These are phyloP conservation scores for Leucopsar rothschildi DNA, from an alignment of 2,113 vertebrate genomes.

Conservation along the genomic window DNA sequence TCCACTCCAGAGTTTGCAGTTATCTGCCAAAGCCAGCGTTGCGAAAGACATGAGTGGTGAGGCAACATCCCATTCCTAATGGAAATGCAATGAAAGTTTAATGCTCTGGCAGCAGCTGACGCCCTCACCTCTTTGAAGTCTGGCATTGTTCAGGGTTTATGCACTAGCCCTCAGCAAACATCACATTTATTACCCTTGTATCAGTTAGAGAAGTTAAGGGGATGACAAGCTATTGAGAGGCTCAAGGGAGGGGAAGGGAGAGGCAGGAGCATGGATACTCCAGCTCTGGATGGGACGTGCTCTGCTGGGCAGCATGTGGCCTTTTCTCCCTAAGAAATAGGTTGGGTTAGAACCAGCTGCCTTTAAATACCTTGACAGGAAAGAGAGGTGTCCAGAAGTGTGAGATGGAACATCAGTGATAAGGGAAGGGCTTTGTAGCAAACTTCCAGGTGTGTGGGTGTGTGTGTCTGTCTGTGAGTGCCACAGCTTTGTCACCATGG, in stretches of 20 bases:
- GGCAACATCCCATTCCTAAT: not conserved
- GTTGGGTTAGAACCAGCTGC: not conserved
- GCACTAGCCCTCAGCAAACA: not conserved
- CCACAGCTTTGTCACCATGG: not conserved
- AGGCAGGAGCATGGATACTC: not conserved
- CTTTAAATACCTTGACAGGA: not conserved
- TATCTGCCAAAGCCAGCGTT: not conserved
- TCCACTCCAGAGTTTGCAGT: not conserved
- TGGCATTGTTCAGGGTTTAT: not conserved
- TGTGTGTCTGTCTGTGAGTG: not conserved
- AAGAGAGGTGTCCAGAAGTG: not conserved
- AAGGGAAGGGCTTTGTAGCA: not conserved
- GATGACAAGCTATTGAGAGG: not conserved
- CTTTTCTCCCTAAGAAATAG: not conserved
- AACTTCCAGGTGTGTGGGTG: not conserved
- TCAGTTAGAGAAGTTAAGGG: not conserved
- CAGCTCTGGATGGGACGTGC: not conserved
- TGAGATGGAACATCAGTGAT: not conserved
- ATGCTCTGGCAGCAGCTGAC: not conserved
- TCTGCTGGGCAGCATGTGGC: not conserved
- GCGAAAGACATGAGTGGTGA: not conserved
- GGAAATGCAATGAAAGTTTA: slow-evolving; percentile 21
- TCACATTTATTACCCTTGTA: not conserved
- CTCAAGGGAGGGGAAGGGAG: not conserved
- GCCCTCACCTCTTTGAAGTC: not conserved